Conservation (phyloP, 2,113 vertebrate genomes). For the Lota lota region DNA sequence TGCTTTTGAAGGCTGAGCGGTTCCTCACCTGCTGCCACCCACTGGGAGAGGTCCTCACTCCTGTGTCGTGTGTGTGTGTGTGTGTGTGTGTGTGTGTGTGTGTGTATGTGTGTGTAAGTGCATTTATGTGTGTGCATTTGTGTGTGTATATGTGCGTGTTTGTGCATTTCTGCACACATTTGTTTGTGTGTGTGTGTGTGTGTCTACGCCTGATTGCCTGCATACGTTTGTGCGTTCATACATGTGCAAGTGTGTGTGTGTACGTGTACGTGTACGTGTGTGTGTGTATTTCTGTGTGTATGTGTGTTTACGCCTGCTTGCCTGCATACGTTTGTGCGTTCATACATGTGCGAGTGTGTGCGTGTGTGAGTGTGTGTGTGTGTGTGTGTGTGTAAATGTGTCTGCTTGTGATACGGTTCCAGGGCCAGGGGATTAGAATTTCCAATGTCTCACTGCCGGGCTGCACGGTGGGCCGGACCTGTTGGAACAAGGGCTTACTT, state of each 20-base stretch:
- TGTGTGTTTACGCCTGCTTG: not conserved
- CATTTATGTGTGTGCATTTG: not conserved
- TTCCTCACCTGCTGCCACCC: conserved; percentile 46
- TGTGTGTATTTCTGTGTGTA: conserved; percentile 11
- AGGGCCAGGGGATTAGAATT: conserved; percentile 43
- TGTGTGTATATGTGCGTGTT: no score
- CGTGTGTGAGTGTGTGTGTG: not conserved
- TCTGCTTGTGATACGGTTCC: conserved; percentile 25
- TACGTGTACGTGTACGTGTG: no score
- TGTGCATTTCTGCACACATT: no score
- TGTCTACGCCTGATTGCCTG: no score
- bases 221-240: no score
- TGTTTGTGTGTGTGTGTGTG: not conserved
- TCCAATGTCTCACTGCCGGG: conserved; percentile 48
- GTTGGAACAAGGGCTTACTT: conserved; percentile 48
- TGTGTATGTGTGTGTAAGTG: no score
- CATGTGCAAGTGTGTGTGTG: no score
- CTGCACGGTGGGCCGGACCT: conserved; percentile 34
- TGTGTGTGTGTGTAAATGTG: not conserved
- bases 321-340: no score
- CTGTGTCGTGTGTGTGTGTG: not conserved
- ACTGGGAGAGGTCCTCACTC: conserved; percentile 49
- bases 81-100: not conserved
- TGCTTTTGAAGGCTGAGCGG: conserved; percentile 27
- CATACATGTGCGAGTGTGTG: no score